phyloP scores from a whole-genome alignment of 2,888 invertebrate species.

The Argyresthia goedartella region DNA sequence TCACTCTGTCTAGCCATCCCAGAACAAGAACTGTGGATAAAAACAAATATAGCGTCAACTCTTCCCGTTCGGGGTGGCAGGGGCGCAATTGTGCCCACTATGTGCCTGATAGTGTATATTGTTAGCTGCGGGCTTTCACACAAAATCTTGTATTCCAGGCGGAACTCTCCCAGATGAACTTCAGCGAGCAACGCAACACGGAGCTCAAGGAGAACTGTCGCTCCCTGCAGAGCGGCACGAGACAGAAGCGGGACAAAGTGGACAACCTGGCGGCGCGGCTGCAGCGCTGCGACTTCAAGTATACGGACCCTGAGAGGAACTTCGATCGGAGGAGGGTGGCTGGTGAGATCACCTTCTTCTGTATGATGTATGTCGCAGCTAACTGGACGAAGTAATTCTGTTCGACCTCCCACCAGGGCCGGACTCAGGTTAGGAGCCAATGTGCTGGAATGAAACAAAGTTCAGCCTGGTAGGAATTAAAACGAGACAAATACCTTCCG shows the following conservation, averaged over 20 bases:
- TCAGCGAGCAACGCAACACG: slow-evolving; percentile 72
- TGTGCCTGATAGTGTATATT: too few relatives aligned
- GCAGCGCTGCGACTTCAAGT: slow-evolving; percentile 76
- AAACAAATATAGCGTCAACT: too few relatives aligned
- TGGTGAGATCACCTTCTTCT: slow-evolving; percentile 27
- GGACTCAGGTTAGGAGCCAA: too few relatives aligned
- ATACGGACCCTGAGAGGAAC: slow-evolving; percentile 81
- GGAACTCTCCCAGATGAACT: slow-evolving; percentile 65
- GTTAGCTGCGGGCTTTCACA: too few relatives aligned
- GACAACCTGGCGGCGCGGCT: slow-evolving; percentile 71
- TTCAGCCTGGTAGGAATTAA: too few relatives aligned
- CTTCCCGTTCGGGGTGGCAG: too few relatives aligned
- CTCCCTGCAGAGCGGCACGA: slow-evolving; percentile 65
- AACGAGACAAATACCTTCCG: too few relatives aligned
- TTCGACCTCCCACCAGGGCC: too few relatives aligned
- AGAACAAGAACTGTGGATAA: too few relatives aligned
- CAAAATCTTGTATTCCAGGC: slow-evolving; percentile 31
- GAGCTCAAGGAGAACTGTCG: slow-evolving; percentile 61
- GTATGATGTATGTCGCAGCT: background rate
- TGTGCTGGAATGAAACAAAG: too few relatives aligned
- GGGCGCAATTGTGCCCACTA: too few relatives aligned
- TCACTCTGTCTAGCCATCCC: too few relatives aligned
- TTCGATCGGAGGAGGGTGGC: slow-evolving; percentile 68
- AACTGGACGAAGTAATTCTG: background rate
- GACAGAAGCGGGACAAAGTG: slow-evolving; percentile 62